Evolutionary conservation across 1,140 invertebrate species (phyloP).

Genomic region (Lethrus apterus): DNA sequence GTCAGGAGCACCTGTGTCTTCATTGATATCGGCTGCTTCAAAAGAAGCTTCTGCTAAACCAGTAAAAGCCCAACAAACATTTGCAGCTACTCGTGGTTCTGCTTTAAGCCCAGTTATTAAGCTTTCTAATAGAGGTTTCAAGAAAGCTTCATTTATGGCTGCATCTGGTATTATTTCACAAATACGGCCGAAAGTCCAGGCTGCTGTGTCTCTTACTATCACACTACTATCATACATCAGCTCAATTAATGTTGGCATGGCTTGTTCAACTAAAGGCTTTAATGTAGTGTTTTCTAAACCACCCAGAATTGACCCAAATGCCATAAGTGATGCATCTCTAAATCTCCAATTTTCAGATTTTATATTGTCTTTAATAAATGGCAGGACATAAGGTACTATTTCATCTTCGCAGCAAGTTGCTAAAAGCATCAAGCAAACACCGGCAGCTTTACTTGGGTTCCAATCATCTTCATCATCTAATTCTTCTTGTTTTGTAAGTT

Average conservation of each 20-base stretch:
- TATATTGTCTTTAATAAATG: conserved; percentile 96
- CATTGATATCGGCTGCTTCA: conserved; percentile 63
- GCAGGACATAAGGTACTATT: conserved; percentile 91
- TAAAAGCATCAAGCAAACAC: conserved; percentile 97
- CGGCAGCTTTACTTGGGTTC: conserved; percentile 98
- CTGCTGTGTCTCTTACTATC: conserved; percentile 91
- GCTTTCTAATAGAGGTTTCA: conserved; percentile 81
- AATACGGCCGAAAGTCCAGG: conserved; percentile 96
- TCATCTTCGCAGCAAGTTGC: conserved; percentile 96
- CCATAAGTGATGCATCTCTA: conserved; percentile 97
- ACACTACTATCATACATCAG: conserved; percentile 90
- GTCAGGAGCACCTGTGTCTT: conserved; percentile 74
- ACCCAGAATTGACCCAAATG: conserved; percentile 94
- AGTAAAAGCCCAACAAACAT: conserved; percentile 98
- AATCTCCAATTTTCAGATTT: conserved; percentile 89
- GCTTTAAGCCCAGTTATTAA: conserved; percentile 82
- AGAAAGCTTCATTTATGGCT: conserved; percentile 81
- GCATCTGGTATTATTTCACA: conserved; percentile 96
- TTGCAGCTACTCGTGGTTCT: conserved; percentile 93
- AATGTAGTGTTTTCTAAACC: conserved; percentile 82
- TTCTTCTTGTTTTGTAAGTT: conserved; percentile 90
- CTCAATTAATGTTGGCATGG: conserved; percentile 90
- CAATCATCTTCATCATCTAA: conserved; percentile 97
- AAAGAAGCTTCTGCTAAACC: conserved; percentile 94
- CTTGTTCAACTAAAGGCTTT: conserved; percentile 91